Conservation (phyloP, 2,888 invertebrate genomes). For the Drosophila sordidula region DNA sequence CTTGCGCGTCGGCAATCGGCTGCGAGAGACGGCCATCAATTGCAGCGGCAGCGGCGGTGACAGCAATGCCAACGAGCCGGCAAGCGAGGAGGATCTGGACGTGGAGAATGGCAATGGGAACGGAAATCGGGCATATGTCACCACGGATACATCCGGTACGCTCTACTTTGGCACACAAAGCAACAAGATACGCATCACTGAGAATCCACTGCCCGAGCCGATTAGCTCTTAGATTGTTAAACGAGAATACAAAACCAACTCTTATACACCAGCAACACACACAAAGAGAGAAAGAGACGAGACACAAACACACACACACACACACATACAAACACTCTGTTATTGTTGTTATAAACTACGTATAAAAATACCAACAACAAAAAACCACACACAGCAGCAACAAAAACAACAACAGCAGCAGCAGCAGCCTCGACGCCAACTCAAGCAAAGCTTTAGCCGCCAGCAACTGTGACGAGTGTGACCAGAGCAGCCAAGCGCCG, state of each 20-base stretch:
- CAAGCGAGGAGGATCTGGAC: constrained; percentile 55
- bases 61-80: constrained; percentile 57
- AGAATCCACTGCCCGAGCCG: constrained; percentile 85
- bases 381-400: constrained; percentile 32
- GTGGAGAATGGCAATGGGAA: constrained; percentile 62
- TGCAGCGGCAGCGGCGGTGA: constrained; percentile 61
- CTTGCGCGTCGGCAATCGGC: constrained; percentile 78
- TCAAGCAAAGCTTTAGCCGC: constrained; percentile 70
- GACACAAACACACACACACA: constrained; percentile 36
- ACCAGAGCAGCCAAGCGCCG: constrained; percentile 56
- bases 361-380: constrained; percentile 44
- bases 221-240: constrained; percentile 83
- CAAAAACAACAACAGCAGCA: constrained; percentile 27
- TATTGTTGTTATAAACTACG: constrained; percentile 74
- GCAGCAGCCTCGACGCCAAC: constrained; percentile 64
- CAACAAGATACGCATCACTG: constrained; percentile 85
- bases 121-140: constrained; percentile 72
- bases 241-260: constrained; percentile 26
- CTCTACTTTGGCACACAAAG: constrained; percentile 80
- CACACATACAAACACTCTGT: constrained; percentile 58
- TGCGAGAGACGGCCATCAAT: constrained; percentile 82
- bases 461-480: constrained; percentile 52
- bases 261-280: constrained; percentile 41
- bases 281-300: constrained; percentile 40
- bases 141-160: constrained; percentile 75